Evolutionary conservation across 1,140 invertebrate species (phyloP), one percentile per base, ranked within the genome.

Genomic region (Thaumatotibia leucotreta): DNA sequence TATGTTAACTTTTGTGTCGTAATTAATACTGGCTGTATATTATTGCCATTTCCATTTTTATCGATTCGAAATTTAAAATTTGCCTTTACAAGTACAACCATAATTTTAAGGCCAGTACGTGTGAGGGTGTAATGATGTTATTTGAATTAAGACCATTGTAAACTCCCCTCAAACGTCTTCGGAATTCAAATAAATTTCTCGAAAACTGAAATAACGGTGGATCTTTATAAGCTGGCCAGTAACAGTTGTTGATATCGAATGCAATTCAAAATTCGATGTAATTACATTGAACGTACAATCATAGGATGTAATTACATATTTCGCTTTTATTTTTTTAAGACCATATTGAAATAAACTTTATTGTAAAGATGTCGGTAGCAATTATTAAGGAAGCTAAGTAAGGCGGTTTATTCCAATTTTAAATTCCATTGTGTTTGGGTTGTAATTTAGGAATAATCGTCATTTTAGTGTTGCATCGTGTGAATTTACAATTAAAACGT

Each of bases 201-300:
- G 79, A 76, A 76, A 72, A 65, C 70, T 69, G 74, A 74, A 72
- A 58, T 27, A 62, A 67, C 67, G 61, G 75, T 70, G 62, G 71
- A 50, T 69, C 70, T 67, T 39, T 58, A 61, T 71, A 76, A 66
- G 75, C 65, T 81, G 76, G 79, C 61, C 61, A 69, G 68, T 75
- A 86, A 81, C 80, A 82, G 83, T 84, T 88, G 83, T 84, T 82
- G 76, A 86, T 82, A 80, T 82, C 75, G 79, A 82, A 83, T 78
- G 72, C 69, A 78, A 80, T 80, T 82, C 67, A 69, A 78, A 79
- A 79, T 79, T 80, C 68, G 64, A 77, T 84, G 80, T 87, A 82
- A 86, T 88, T 82, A 86, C 72, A 20, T 45, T n/a, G 39, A 66
- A 66, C 61, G 62, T 67, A 76, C 68, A 79, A 68, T 82, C 77